Conservation (phyloP, 2,797 vertebrate species). For the Bucorvus abyssinicus region DNA sequence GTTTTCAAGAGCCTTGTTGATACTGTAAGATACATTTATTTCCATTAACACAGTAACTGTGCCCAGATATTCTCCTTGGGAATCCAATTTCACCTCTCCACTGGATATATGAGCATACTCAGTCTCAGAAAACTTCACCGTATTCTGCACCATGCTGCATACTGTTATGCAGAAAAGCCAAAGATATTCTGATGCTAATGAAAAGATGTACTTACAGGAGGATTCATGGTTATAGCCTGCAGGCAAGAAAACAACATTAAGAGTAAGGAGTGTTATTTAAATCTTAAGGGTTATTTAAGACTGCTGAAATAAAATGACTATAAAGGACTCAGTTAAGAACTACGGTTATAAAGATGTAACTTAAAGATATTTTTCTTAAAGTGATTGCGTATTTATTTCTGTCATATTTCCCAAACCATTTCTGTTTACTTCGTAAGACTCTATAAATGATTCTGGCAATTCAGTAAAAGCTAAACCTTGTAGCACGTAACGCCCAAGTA, state of each 20-base stretch:
- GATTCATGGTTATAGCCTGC: constrained; percentile 13
- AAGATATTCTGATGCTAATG: background rate
- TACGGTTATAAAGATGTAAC: background rate
- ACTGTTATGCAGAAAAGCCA: background rate
- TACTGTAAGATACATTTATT: background rate
- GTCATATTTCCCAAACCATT: background rate
- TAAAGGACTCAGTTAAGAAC: constrained; percentile 13
- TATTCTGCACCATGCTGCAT: background rate
- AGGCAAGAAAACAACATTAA: constrained; percentile 12
- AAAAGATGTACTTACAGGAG: background rate
- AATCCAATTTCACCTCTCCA: background rate
- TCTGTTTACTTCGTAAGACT: background rate
- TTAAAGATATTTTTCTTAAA: constrained; percentile 2
- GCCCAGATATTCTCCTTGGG: background rate
- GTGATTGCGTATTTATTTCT: background rate
- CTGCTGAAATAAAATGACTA: background rate
- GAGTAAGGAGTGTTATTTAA: background rate
- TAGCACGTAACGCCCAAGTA: background rate
- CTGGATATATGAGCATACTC: background rate
- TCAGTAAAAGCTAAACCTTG: background rate
- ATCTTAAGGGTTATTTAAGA: background rate
- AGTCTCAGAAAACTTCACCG: background rate
- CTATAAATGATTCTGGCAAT: background rate
- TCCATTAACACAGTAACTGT: background rate
- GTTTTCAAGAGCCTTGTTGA: background rate